Base-by-base conservation (phyloP, 2,888 invertebrate species). In the Mimachlamys varia region DNA sequence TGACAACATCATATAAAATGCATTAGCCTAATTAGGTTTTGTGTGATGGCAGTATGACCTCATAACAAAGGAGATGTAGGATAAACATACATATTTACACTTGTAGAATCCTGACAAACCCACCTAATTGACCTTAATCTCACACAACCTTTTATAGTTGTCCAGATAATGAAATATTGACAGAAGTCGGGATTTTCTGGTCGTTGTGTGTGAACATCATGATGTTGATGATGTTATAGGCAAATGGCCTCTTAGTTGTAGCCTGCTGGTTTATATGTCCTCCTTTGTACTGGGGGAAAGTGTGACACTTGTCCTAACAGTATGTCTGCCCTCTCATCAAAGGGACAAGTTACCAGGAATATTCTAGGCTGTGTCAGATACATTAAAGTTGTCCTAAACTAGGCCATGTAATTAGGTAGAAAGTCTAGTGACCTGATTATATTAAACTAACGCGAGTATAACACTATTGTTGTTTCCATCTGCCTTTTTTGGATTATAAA, bases 1-100 rank as follows among this genome's bases (percentile, higher is more conserved):
- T 12, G 27, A 76, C 76, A 1, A 76, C 33, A 27, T 33, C 12
- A 76, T 22, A 76, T 22, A 27, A 76, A 76, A 76, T 33, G 33
- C 76, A 33, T 76, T 76, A 4, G 0, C 33, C 76, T 33, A 15
- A 76, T 76, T 76, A 33, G 76, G 76, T 15, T 76, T 27, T 76
- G 62, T 62, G 62, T 62, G 62, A n/a, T 12, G n/a, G 62, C n/a
- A 12, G 33, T 33, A 33, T 76, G 76, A 17, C 76, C 27, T 76
- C 76, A 76, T 76, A 19, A 76, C 33, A 76, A 33, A 22, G 44
- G 15, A 53, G n/a, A 19, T 58, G n/a, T 7, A 19, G 22, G 58
- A n/a, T 58, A 58, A 58, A 58, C 27, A 76, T 22, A 76, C 33
- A 76, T 76, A 62, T 22, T 62, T 62, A 62, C 62, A 62, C 62